Base-by-base conservation (phyloP, 2,888 invertebrate genomes). In the Eupeodes latifasciatus region DNA sequence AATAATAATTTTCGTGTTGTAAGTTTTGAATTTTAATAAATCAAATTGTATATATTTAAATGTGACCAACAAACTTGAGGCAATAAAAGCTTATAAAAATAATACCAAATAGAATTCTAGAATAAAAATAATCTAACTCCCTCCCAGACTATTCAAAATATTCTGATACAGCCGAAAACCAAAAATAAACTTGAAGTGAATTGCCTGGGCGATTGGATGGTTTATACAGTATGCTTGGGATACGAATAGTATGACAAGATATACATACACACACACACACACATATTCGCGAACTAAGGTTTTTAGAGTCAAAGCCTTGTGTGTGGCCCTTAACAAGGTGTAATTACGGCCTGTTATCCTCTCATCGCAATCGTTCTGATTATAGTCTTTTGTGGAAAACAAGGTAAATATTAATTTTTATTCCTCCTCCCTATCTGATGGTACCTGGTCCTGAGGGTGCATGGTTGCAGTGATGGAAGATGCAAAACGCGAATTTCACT, bases 261-360 rank as follows among this genome's bases (percentile, higher is more conserved):
- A 9, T 5, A 40, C 40, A 19, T 19, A 19, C 19, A 9, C 9
- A 40, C 40, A 9, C 9, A 40, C 40, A 40, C 40, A 40, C 40
- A 40, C 3, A 40, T 9, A 44, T 47, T 34, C 67, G 47, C 27
- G 5, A 47, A 57, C 47, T 36, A 19, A 44, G 57, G 7, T 53
- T 40, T 34, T n/a, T 3, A 49, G 14, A 66, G 19, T 36, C 11
- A 64, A 78, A 76, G 91, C 91, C 86, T 84, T 77, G 84, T 86
- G 89, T 90, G 90, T 91, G 91, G 91, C 91, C 90, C 91, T 89
- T 91, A 92, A 92, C 92, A 92, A 92, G 92, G 91, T 93, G 93
- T 92, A 93, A 93, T 93, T 93, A 93, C 92, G 92, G 91, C 91
- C 93, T 92, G 92, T 93, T 93, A 93, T 92, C 92, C 92, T 93